Conservation (phyloP, 2,797 vertebrate species). For the Chelidonichthys spinosus region DNA sequence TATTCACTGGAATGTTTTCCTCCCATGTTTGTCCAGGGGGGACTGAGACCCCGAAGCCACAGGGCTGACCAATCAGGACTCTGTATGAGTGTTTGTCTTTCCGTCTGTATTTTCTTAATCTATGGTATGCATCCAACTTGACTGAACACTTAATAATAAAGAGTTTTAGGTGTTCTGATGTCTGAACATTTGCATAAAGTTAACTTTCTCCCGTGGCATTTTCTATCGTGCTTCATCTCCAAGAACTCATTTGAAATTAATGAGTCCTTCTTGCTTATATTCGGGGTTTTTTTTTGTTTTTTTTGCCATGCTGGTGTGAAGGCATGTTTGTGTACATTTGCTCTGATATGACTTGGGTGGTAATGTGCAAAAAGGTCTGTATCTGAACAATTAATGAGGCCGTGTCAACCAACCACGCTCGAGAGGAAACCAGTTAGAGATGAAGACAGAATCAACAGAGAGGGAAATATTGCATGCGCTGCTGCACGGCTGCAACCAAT, state of each 20-base stretch:
- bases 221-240: background rate
- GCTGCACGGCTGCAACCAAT: background rate
- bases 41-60: constrained; percentile 29
- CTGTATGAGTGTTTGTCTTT: constrained; percentile 19
- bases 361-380: background rate
- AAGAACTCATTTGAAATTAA: constrained; percentile 4
- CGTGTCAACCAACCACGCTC: background rate
- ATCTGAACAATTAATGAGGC: background rate
- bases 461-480: background rate
- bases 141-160: constrained; percentile 32
- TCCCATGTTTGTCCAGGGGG: constrained; percentile 64
- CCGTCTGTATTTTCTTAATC: constrained; percentile 44
- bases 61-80: constrained; percentile 35
- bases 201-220: background rate
- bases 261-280: background rate
- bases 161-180: background rate
- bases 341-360: background rate
- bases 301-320: background rate
- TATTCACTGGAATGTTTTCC: constrained; percentile 67
- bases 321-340: background rate
- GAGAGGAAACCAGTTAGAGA: background rate
- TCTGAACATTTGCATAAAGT: background rate
- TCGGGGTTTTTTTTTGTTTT: too few relatives aligned
- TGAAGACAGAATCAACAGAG: background rate
- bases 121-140: constrained; percentile 28